Percentiles rank a stretch among this genome's conserved stretches.
phyloP scores from a whole-genome alignment of 2,797 vertebrate genomes.

The Sebastes wilsoni region DNA sequence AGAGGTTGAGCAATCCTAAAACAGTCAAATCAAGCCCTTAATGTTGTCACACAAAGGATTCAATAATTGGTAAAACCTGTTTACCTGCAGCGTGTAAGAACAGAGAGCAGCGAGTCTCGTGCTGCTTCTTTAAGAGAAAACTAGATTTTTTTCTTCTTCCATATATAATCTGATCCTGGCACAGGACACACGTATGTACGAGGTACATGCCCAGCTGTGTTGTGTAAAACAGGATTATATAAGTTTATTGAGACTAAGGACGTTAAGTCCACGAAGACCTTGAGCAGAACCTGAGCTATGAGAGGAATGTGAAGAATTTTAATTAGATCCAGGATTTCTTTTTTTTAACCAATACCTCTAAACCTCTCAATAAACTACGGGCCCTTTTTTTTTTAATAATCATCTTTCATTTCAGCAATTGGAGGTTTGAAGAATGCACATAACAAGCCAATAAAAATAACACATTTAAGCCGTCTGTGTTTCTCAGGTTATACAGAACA shows the following conservation, averaged over 20 bases:
- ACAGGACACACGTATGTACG: conserved; percentile 40
- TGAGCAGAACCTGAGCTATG: conserved; percentile 78
- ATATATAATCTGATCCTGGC: conserved; percentile 58
- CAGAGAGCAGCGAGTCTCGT: conserved; percentile 29
- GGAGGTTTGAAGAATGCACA: neutral
- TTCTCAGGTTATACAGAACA: neutral
- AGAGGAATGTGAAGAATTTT: conserved; percentile 84
- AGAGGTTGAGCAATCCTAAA: conserved; percentile 27
- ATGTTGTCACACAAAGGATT: conserved; percentile 14
- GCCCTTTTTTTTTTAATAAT: conserved; percentile 26
- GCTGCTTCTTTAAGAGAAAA: conserved; percentile 41
- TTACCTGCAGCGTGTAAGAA: conserved; percentile 53
- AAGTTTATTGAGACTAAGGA: conserved; percentile 80
- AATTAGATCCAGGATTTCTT: conserved; percentile 81
- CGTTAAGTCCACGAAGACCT: conserved; percentile 79
- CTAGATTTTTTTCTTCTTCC: conserved; percentile 32
- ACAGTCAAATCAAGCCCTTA: conserved; percentile 6
- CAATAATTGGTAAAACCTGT: conserved; percentile 60
- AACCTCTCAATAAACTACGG: conserved; percentile 59
- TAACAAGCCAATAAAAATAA: conserved; percentile 31
- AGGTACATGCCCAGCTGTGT: conserved; percentile 69
- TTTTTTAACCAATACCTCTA: conserved; percentile 60
- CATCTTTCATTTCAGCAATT: conserved; percentile 52
- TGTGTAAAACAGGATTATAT: conserved; percentile 82
- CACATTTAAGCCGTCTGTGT: neutral